phyloP scores from a whole-genome alignment of 2,113 vertebrate species.

The Marmota flaviventris region DNA sequence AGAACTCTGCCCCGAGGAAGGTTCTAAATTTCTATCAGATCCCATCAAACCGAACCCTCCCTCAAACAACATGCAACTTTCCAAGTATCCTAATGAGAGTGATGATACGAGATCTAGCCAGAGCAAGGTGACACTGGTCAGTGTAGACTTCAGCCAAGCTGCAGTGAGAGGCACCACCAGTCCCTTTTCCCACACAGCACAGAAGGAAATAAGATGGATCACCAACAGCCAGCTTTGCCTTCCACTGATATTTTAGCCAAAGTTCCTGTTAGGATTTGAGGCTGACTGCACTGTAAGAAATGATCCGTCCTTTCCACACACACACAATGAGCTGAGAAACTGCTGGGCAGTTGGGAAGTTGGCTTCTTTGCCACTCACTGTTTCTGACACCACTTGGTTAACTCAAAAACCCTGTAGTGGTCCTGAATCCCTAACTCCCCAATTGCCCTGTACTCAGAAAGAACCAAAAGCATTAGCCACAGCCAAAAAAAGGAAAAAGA shows the following conservation, averaged over 20 bases:
- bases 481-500: constrained; percentile 63
- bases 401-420: constrained; percentile 49
- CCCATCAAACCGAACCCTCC: neutral
- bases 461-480: constrained; percentile 53
- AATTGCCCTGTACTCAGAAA: constrained; percentile 61
- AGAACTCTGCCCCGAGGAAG: neutral
- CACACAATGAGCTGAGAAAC: neutral
- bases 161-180: neutral
- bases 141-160: neutral
- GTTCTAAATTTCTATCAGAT: constrained; percentile 28
- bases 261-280: neutral
- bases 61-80: neutral
- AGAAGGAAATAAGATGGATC: neutral
- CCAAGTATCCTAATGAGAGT: neutral
- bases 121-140: neutral
- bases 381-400: neutral
- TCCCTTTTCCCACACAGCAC: neutral
- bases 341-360: neutral
- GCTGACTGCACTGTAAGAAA: neutral
- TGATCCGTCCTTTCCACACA: neutral
- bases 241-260: neutral
- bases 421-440: constrained; percentile 20
- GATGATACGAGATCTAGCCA: neutral
- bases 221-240: neutral
- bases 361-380: constrained; percentile 48